Conservation (phyloP, 2,888 invertebrate genomes). For the Aspidapion aeneum region DNA sequence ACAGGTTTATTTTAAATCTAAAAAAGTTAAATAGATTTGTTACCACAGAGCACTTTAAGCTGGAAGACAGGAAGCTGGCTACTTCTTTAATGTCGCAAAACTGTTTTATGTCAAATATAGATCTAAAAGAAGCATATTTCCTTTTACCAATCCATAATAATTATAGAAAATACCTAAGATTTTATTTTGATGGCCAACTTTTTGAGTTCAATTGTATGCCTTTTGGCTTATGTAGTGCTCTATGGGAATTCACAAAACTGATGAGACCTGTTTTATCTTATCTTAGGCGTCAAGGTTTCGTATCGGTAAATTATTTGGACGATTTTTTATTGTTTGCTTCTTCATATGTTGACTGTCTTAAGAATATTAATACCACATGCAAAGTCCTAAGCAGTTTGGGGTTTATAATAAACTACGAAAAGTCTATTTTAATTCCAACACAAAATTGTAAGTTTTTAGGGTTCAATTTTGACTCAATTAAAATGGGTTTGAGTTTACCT, state of each 20-base stretch:
- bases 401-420: not conserved
- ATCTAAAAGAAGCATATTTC: not conserved
- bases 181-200: not conserved
- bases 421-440: not conserved
- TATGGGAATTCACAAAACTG: not conserved
- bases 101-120: not conserved
- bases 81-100: not conserved
- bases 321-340: not conserved
- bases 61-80: not conserved
- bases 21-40: not conserved
- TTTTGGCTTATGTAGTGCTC: not conserved
- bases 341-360: not conserved
- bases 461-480: not conserved
- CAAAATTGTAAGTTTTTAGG: not conserved
- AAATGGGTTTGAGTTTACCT: not conserved
- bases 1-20: not conserved
- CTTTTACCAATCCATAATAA: not conserved
- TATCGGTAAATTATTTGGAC: not conserved
- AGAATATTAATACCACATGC: not conserved
- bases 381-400: not conserved
- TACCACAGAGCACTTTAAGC: not conserved
- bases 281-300: not conserved
- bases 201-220: not conserved
- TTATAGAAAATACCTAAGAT: not conserved
- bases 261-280: not conserved